These are phyloP conservation scores for Drosophila rubida DNA, from an alignment of 2,888 invertebrate genomes.

Conservation along the genomic window DNA sequence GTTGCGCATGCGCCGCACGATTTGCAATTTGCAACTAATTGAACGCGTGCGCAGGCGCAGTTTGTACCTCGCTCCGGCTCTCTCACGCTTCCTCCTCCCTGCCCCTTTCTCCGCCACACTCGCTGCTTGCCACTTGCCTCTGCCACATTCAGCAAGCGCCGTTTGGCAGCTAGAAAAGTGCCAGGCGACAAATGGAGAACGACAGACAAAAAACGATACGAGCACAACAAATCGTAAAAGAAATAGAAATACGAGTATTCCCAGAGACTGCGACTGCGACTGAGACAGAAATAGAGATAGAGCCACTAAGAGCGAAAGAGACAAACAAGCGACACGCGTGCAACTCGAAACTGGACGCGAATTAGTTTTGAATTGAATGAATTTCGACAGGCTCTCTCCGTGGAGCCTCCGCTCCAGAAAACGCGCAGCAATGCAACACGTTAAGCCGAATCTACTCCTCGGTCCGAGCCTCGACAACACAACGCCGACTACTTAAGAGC, in stretches of 20 bases:
- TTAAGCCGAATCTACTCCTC: not conserved
- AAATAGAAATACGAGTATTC: not conserved
- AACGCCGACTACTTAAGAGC: not conserved
- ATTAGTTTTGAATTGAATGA: slow-evolving; percentile 67
- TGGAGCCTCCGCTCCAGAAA: slow-evolving; percentile 26
- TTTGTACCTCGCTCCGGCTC: slow-evolving; percentile 58
- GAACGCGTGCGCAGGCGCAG: slow-evolving; percentile 77
- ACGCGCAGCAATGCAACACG: slow-evolving; percentile 40
- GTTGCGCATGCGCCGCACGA: slow-evolving; percentile 77
- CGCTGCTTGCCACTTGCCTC: slow-evolving; percentile 12
- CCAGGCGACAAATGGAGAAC: slow-evolving; percentile 66
- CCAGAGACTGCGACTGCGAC: slow-evolving; percentile 34
- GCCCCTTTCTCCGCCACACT: slow-evolving; percentile 1
- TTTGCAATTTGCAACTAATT: slow-evolving; percentile 80
- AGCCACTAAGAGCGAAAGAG: not conserved
- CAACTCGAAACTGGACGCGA: slow-evolving; percentile 66
- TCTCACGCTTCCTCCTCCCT: slow-evolving; percentile 49
- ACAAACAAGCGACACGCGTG: slow-evolving; percentile 56
- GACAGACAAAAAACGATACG: slow-evolving; percentile 41
- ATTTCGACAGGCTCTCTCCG: slow-evolving; percentile 65
- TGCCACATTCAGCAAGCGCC: slow-evolving; percentile 26
- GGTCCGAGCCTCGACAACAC: not conserved
- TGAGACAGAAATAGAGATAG: slow-evolving; percentile 14
- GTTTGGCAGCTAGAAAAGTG: slow-evolving; percentile 44
- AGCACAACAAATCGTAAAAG: slow-evolving; percentile 22